Base-by-base conservation (phyloP, 30 jellyfish, hydroid and myxozoan genomes). In the Cassiopea andromeda region DNA sequence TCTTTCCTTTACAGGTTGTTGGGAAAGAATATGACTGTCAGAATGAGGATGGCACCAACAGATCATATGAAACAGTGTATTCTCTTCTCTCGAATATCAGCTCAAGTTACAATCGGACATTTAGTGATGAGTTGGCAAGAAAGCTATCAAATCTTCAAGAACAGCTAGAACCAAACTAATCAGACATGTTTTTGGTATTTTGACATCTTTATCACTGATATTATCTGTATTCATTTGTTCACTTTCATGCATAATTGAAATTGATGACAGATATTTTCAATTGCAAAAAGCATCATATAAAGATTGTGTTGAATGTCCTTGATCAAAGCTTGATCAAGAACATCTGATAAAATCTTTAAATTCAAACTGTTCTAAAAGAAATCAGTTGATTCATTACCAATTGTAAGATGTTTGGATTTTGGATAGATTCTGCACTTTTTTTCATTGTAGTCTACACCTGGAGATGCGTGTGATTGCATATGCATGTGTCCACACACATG, bases 1-100 rank as follows among this genome's bases (percentile, higher is more conserved):
- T 27, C 38, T 27, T 27, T 85, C 50, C 69, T 50, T 68, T 88
- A 13, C 82, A 89, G 97, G 92, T 89, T 75, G 97, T 82, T 50
- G 97, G 97, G 14, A 44, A 50, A 12, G 87, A 82, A 16, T 89
- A 50, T 81, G 97, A 89, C 60, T 19, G 50, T 48, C 66, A 71
- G 38, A 82, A 46, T 46, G 61, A 44, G 38, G 15, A 27, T 46
- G 83, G 46, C 46, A 54, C 44, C 60, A 27, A 79, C n/a, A 70
- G 12, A n/a, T 46, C 92, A 57, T 89, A 70, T 73, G 97, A 89
- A 76, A 89, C 97, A 44, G 58, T 89, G 54, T 89, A 89, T 50
- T 73, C 97, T 6, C 78, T 89, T 58, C 89, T 89, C 59, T 75
- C 87, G 4, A 79, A 89, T 38, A 81, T 89, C 69, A 89, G 97